phyloP scores from a whole-genome alignment of 1,140 invertebrate species.

The Steinernema feltiae region DNA sequence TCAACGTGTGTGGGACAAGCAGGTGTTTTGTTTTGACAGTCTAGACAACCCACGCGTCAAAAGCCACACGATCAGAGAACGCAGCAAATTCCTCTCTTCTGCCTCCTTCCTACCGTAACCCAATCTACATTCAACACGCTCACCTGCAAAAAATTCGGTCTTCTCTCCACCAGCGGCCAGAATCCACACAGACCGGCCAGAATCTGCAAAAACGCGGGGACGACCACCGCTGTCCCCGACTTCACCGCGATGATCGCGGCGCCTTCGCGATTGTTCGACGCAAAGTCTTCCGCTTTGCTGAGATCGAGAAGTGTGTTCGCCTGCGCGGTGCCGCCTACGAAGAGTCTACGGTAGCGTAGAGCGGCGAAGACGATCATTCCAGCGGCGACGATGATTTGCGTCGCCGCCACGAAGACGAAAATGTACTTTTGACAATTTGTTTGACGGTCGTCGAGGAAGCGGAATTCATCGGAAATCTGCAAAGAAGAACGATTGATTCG shows the following conservation, averaged over 20 bases:
- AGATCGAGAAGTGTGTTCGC: background rate
- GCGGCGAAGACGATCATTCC: background rate
- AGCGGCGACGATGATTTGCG: background rate
- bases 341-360: background rate
- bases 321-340: background rate
- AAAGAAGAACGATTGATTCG: no score
- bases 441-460: background rate
- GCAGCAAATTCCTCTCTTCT: no score
- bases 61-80: no score
- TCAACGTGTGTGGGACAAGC: no score
- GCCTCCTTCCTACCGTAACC: no score
- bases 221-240: background rate
- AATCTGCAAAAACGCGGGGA: background rate
- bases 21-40: no score
- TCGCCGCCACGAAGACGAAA: background rate
- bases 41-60: no score
- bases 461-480: constrained; percentile 8
- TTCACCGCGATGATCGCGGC: background rate
- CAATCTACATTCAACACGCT: background rate
- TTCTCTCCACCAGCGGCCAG: background rate
- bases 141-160: background rate
- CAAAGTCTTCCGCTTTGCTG: background rate
- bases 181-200: background rate
- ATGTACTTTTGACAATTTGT: background rate
- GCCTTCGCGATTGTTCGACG: constrained; percentile 1